phyloP scores from a whole-genome alignment of 2,888 invertebrate genomes.

The Chouioia cunea region DNA sequence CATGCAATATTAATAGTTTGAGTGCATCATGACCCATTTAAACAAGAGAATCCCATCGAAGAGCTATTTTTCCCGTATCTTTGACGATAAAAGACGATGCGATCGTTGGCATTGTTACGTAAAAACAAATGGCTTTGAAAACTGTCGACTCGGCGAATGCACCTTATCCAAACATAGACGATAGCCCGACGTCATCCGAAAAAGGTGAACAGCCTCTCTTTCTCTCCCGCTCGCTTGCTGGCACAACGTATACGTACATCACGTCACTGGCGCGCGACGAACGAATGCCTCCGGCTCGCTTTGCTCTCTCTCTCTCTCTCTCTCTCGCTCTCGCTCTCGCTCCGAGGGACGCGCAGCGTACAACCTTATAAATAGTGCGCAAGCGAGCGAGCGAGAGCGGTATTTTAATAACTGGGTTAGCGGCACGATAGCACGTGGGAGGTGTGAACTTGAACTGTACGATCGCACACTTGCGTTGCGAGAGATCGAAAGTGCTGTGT shows the following conservation, averaged over 20 bases:
- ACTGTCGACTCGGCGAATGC: too few relatives aligned
- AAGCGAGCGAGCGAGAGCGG: slow-evolving; percentile 10
- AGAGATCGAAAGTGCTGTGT: not conserved
- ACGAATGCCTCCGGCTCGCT: not conserved
- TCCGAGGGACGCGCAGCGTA: not conserved
- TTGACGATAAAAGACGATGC: too few relatives aligned
- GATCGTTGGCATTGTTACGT: too few relatives aligned
- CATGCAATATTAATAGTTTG: too few relatives aligned
- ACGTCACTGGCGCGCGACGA: too few relatives aligned
- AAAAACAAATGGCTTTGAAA: too few relatives aligned
- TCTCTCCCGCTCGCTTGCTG: not conserved
- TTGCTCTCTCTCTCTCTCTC: slow-evolving; percentile 3
- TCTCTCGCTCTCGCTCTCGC: not conserved
- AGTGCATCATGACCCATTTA: too few relatives aligned
- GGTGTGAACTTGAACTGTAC: slow-evolving; percentile 46
- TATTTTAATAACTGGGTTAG: slow-evolving; percentile 49
- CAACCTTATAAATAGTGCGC: slow-evolving; percentile 23
- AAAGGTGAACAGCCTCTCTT: slow-evolving; percentile 12
- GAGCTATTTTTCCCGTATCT: too few relatives aligned
- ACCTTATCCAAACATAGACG: too few relatives aligned
- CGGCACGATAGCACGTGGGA: slow-evolving; percentile 31
- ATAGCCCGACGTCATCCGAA: not conserved
- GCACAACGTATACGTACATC: too few relatives aligned
- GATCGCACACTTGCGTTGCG: not conserved
- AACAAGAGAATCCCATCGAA: too few relatives aligned